Base-by-base conservation (phyloP, 2,888 invertebrate genomes). In the Elmis aenea region DNA sequence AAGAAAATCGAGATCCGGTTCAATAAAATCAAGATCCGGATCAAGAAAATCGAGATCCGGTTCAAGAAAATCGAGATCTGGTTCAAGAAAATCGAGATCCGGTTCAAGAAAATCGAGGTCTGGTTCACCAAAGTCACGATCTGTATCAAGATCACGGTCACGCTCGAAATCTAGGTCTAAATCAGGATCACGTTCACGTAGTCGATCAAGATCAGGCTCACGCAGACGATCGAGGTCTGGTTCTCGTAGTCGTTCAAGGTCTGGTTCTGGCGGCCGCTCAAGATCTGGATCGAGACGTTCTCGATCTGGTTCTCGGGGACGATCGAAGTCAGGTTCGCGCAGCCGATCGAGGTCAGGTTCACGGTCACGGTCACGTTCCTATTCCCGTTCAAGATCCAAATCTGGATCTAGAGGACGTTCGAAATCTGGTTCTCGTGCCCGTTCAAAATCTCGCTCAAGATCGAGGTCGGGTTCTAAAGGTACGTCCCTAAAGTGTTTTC, bases 61-160 rank as follows among this genome's bases (percentile, higher is more conserved):
- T 12, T 58, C 62, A 0, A 34, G 45, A n/a, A n/a, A n/a, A n/a
- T 52, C 54, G 3, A 28, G 43, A 20, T 43, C 38, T 11, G 49
- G 53, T 18, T 45, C 50, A 12, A 38, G 46, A 23, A 50, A 54
- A 6, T n/a, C n/a, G 6, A 49, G 49, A 8, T 57, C 60, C 1
- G 38, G 56, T 2, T 63, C n/a, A n/a, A n/a, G n/a, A n/a, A n/a
- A n/a, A n/a, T n/a, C 64, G 44, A 55, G 59, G 11, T 54, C 57
- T 23, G 53, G 56, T 18, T 56, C 59, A 3, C 38, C 22, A 32
- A n/a, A n/a, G 9, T 57, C 61, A 3, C 47, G 57, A 1, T 67
- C 68, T 4, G 57, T 61, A 18, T 64, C 66, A 2, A 57, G 55
- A 9, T 67, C 62, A 18, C 57, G 59, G 2, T 65, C 68, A 1